Percentiles rank a stretch among this genome's conserved stretches.
phyloP scores from a whole-genome alignment of 2,797 vertebrate species.

The Amazona ochrocephala region DNA sequence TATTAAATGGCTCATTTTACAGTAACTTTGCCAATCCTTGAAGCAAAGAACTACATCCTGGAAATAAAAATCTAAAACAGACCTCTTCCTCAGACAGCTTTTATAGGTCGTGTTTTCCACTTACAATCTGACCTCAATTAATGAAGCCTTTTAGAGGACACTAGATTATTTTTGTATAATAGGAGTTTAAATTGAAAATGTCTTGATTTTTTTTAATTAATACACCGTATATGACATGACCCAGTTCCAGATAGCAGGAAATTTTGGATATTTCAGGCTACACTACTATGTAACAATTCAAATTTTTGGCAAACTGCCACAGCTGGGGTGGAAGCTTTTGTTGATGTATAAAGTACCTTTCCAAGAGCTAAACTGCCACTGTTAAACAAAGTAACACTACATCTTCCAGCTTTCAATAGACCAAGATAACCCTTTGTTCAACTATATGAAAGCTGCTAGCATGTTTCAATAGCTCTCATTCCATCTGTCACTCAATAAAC shows the following conservation, averaged over 20 bases:
- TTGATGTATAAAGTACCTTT: background rate
- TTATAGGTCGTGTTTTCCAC: conserved; percentile 4
- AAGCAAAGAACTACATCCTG: background rate
- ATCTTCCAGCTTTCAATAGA: background rate
- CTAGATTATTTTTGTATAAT: conserved; percentile 51
- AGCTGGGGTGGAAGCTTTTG: background rate
- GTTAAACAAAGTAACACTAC: background rate
- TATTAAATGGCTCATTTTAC: background rate
- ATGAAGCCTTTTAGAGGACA: conserved; percentile 40
- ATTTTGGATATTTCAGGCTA: conserved; percentile 10
- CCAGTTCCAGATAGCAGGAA: conserved; percentile 44
- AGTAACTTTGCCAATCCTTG: background rate
- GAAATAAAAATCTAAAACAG: conserved; percentile 2
- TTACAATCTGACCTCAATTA: conserved; percentile 45
- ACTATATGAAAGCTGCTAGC: background rate
- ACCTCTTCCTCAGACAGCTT: background rate
- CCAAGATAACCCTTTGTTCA: background rate
- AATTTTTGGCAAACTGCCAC: background rate
- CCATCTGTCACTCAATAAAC: background rate
- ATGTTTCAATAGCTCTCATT: background rate
- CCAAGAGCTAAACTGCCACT: background rate
- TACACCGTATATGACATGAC: conserved; percentile 24
- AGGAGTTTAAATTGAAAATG: conserved; percentile 55
- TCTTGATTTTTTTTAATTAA: conserved; percentile 52
- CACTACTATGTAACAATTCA: background rate